Percentiles rank a stretch among this genome's conserved stretches.
Conservation (phyloP, 2,113 vertebrate species). For the Piaya cayana region DNA sequence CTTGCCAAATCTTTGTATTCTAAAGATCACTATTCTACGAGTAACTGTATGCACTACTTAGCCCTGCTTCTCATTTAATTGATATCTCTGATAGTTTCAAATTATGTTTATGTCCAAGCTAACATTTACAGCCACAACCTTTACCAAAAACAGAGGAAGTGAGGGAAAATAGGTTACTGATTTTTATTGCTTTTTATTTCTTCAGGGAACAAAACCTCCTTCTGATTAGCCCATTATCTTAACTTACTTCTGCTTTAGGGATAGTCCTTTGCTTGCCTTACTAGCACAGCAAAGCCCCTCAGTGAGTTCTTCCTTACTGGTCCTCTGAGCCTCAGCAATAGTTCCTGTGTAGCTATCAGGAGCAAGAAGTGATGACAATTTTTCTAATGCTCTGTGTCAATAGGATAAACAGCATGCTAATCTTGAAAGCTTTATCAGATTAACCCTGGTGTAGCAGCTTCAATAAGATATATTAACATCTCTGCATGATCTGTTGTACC, state of each 20-base stretch:
- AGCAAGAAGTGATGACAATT: not conserved
- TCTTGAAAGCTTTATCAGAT: slow-evolving; percentile 19
- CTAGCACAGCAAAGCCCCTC: not conserved
- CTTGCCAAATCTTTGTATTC: slow-evolving; percentile 20
- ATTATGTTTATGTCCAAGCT: not conserved
- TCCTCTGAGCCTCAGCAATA: not conserved
- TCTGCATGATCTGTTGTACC: not conserved
- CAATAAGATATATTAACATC: not conserved
- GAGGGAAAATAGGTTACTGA: not conserved
- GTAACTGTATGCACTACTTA: not conserved
- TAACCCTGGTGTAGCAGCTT: not conserved
- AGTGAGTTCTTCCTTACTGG: not conserved
- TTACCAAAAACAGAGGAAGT: not conserved
- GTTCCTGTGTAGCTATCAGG: not conserved
- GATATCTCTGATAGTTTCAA: slow-evolving; percentile 7
- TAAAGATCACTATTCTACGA: slow-evolving; percentile 14
- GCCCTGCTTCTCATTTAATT: slow-evolving; percentile 19
- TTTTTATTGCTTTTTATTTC: not conserved
- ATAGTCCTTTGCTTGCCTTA: not conserved
- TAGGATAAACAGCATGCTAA: not conserved
- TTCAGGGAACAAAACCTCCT: slow-evolving; percentile 6
- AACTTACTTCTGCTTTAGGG: slow-evolving; percentile 15
- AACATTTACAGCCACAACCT: not conserved
- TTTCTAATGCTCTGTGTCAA: slow-evolving; percentile 7
- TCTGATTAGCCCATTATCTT: slow-evolving; percentile 41